Conservation (phyloP, 2,888 invertebrate genomes). For the Spodoptera littoralis region DNA sequence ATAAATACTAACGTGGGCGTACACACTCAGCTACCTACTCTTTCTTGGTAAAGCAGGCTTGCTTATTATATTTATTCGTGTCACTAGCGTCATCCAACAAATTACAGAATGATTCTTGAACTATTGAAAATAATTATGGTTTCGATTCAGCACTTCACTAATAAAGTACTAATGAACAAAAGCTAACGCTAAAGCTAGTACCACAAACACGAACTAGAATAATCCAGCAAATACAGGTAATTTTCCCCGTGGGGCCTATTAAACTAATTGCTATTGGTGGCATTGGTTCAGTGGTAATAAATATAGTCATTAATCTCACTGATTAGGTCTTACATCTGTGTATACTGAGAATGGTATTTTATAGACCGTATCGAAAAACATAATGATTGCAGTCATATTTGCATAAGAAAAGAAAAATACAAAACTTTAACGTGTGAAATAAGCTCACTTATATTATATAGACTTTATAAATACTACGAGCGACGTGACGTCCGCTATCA, state of each 20-base stretch:
- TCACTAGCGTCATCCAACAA: too few relatives aligned
- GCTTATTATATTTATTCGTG: too few relatives aligned
- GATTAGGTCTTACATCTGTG: constrained; percentile 8
- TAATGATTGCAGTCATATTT: too few relatives aligned
- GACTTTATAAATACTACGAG: not conserved
- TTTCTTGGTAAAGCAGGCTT: too few relatives aligned
- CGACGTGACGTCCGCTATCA: not conserved
- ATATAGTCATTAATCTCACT: constrained; percentile 26
- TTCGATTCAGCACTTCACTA: too few relatives aligned
- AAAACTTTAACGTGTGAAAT: constrained; percentile 13
- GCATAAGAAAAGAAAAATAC: not conserved
- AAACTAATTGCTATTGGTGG: constrained; percentile 25
- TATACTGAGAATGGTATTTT: constrained; percentile 11
- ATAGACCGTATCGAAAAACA: not conserved
- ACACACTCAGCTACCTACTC: too few relatives aligned
- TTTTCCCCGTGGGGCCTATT: constrained; percentile 24
- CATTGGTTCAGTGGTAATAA: constrained; percentile 23
- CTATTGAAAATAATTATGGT: too few relatives aligned
- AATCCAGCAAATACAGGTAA: constrained; percentile 18
- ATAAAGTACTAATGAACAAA: too few relatives aligned
- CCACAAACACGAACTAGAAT: too few relatives aligned
- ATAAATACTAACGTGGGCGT: too few relatives aligned
- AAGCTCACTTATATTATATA: not conserved
- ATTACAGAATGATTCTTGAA: too few relatives aligned
- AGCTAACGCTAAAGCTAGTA: too few relatives aligned